Percentiles rank a stretch among this genome's conserved stretches.
phyloP scores from a whole-genome alignment of 2,113 vertebrate genomes.

The Corythornis madagascariensis region DNA sequence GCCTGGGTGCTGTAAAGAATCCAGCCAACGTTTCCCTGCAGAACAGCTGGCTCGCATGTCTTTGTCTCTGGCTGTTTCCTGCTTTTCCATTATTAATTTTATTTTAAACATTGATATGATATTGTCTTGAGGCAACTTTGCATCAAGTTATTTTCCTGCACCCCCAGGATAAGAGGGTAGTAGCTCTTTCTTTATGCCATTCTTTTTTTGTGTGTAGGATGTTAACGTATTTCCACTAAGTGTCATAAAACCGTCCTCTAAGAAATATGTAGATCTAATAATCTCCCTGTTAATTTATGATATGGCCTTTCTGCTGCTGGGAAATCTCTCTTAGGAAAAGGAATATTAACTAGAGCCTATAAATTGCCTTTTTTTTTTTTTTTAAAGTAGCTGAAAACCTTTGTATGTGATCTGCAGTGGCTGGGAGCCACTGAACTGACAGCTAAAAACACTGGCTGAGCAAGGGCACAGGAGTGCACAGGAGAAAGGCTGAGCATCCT shows the following conservation, averaged over 20 bases:
- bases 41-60: not conserved
- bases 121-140: not conserved
- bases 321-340: not conserved
- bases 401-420: not conserved
- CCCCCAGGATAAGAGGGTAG: not conserved
- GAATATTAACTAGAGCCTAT: not conserved
- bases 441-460: not conserved
- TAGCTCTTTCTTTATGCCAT: not conserved
- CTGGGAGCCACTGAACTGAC: not conserved
- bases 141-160: not conserved
- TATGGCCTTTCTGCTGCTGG: not conserved
- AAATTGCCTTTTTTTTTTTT: not conserved
- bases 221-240: not conserved
- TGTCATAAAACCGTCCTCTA: not conserved
- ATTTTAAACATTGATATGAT: not conserved
- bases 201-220: not conserved
- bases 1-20: not conserved
- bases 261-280: not conserved
- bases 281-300: not conserved
- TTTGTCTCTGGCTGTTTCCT: not conserved
- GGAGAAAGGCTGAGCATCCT: not conserved
- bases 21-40: not conserved
- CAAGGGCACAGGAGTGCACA: not conserved
- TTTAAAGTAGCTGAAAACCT: not conserved
- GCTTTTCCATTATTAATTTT: slow-evolving; percentile 12